These are phyloP conservation scores for Orthonyx spaldingii DNA, from an alignment of 2,113 vertebrate genomes.

Conservation along the genomic window DNA sequence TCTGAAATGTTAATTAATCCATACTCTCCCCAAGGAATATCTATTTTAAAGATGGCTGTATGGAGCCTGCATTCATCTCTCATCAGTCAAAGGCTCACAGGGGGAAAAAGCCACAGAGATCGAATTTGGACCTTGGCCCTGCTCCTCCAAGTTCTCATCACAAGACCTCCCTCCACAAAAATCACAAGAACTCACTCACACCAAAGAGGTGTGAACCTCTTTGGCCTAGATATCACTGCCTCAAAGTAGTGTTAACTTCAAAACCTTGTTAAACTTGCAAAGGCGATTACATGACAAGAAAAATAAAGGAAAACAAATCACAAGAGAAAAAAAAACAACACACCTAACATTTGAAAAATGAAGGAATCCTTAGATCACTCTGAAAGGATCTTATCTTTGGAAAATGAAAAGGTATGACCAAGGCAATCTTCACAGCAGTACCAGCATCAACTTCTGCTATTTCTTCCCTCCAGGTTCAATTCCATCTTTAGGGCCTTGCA, in stretches of 20 bases:
- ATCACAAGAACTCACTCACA: constrained; percentile 1
- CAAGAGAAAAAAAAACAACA: not conserved
- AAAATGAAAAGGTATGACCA: not conserved
- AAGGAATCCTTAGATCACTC: not conserved
- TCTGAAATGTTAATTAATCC: constrained; percentile 58
- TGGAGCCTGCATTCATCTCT: not conserved
- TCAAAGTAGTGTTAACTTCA: constrained; percentile 35
- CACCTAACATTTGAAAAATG: not conserved
- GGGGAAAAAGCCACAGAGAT: not conserved
- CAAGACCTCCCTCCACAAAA: constrained; percentile 5
- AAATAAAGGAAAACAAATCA: constrained; percentile 27
- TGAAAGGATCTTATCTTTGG: not conserved
- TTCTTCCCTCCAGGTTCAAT: not conserved
- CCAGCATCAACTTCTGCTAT: not conserved
- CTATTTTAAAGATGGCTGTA: constrained; percentile 34
- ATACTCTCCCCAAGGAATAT: not conserved
- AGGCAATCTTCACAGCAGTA: not conserved
- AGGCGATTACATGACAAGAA: not conserved
- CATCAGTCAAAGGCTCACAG: not conserved
- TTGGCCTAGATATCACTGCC: constrained; percentile 37
- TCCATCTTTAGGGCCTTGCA: not conserved
- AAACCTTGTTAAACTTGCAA: constrained; percentile 14
- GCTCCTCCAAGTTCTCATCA: not conserved
- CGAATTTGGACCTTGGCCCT: not conserved
- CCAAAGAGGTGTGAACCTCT: constrained; percentile 24